Evolutionary conservation across 1,140 invertebrate species (phyloP).

Genomic region (Planococcus citri): DNA sequence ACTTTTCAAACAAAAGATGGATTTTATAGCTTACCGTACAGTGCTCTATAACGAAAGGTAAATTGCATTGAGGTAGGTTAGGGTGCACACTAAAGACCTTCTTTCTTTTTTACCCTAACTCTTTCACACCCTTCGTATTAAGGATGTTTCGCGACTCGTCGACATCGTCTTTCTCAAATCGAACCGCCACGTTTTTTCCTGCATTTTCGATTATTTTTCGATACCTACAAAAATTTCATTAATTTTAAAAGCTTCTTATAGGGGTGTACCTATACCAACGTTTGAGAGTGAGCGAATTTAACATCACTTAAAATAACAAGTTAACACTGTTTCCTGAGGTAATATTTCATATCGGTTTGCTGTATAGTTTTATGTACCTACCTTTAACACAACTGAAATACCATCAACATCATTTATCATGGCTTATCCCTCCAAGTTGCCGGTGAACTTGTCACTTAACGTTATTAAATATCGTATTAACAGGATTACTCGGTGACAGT

Average conservation of each 20-base stretch:
- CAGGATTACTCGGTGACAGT: background rate
- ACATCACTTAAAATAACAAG: conserved; percentile 1
- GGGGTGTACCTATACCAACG: too few species aligned
- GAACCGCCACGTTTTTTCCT: too few species aligned
- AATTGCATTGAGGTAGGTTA: background rate
- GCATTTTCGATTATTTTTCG: background rate
- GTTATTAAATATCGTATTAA: conserved; percentile 8
- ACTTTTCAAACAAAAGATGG: background rate
- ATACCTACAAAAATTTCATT: background rate
- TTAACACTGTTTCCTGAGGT: background rate
- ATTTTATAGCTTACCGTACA: too few species aligned
- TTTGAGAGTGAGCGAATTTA: background rate
- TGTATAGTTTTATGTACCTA: conserved; percentile 2
- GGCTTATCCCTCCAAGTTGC: background rate
- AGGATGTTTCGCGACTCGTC: too few species aligned
- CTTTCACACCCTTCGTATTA: too few species aligned
- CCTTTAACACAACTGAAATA: background rate
- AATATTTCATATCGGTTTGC: conserved; percentile 3
- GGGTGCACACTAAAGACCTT: too few species aligned
- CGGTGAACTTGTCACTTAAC: conserved; percentile 6
- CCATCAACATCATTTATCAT: background rate
- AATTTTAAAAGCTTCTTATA: background rate
- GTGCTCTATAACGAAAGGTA: background rate
- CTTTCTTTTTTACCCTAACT: too few species aligned
- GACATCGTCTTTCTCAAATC: too few species aligned